Evolutionary conservation across 2,888 invertebrate genomes (phyloP).

Genomic region (Nomada hirtipes): DNA sequence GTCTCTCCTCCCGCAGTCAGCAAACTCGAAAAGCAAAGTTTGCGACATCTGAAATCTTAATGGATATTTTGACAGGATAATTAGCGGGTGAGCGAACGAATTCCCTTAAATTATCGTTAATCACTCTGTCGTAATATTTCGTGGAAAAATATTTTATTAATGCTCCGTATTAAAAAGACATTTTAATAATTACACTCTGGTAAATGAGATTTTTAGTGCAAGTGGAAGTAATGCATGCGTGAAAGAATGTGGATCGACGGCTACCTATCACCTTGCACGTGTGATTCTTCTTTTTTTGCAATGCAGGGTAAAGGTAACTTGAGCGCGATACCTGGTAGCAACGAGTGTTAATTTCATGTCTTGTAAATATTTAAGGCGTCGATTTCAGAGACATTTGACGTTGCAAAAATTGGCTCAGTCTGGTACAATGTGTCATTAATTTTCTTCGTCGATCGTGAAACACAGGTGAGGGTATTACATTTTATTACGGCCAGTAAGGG

Average conservation of each 20-base stretch:
- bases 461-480: slow-evolving; percentile 37
- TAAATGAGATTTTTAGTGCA: too few relatives aligned
- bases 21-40: slow-evolving; percentile 51
- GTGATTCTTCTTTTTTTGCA: not conserved
- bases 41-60: slow-evolving; percentile 58
- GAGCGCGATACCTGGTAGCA: not conserved
- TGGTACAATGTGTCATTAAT: slow-evolving; percentile 1
- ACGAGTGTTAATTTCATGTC: not conserved
- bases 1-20: slow-evolving; percentile 27
- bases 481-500: slow-evolving; percentile 43
- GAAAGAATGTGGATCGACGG: not conserved
- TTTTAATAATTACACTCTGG: too few relatives aligned
- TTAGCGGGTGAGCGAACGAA: slow-evolving; percentile 30
- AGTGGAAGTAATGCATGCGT: not conserved
- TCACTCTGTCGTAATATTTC: not conserved
- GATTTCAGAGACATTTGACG: not conserved
- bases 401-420: not conserved
- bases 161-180: too few relatives aligned
- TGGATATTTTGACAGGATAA: slow-evolving; percentile 62
- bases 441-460: slow-evolving; percentile 27
- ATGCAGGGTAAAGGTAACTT: not conserved
- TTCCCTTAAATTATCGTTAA: slow-evolving; percentile 12
- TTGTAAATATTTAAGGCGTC: not conserved
- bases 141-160: not conserved
- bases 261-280: not conserved